Conservation (phyloP, 2,797 vertebrate genomes). For the Manis crassicaudata region DNA sequence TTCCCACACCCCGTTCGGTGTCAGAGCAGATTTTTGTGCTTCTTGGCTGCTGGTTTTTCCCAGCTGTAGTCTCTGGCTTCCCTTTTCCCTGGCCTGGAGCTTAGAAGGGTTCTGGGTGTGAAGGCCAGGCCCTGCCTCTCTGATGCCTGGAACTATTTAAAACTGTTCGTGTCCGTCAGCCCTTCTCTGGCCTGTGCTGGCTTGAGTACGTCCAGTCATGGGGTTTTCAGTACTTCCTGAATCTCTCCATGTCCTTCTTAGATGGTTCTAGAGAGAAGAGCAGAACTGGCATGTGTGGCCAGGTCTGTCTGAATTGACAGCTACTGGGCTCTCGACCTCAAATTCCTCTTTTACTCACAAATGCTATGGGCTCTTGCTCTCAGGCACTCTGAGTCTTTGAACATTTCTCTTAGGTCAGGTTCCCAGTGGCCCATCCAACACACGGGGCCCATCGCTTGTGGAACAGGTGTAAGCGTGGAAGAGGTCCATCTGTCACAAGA, state of each 20-base stretch:
- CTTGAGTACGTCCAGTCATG: neutral
- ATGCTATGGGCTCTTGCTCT: neutral
- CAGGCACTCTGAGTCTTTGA: neutral
- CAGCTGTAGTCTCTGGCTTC: neutral
- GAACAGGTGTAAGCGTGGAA: neutral
- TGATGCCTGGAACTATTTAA: neutral
- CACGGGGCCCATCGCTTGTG: neutral
- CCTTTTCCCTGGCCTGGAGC: neutral
- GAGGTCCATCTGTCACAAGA: neutral
- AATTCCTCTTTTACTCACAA: neutral
- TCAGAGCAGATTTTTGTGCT: neutral
- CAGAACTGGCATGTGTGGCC: slow-evolving; percentile 9
- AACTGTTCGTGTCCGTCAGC: neutral
- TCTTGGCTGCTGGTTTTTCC: neutral
- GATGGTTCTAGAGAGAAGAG: slow-evolving; percentile 38
- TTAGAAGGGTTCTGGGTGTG: neutral
- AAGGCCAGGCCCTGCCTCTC: neutral
- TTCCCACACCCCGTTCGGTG: neutral
- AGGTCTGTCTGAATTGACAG: neutral
- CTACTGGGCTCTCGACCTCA: neutral
- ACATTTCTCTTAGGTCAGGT: neutral
- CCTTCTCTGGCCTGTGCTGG: neutral
- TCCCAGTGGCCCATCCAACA: neutral
- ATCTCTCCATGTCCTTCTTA: slow-evolving; percentile 31
- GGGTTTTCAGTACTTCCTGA: neutral